Percentiles rank a stretch among this genome's conserved stretches.
phyloP scores from a whole-genome alignment of 1,140 invertebrate species.

The Thalassaphorura encarpata region DNA sequence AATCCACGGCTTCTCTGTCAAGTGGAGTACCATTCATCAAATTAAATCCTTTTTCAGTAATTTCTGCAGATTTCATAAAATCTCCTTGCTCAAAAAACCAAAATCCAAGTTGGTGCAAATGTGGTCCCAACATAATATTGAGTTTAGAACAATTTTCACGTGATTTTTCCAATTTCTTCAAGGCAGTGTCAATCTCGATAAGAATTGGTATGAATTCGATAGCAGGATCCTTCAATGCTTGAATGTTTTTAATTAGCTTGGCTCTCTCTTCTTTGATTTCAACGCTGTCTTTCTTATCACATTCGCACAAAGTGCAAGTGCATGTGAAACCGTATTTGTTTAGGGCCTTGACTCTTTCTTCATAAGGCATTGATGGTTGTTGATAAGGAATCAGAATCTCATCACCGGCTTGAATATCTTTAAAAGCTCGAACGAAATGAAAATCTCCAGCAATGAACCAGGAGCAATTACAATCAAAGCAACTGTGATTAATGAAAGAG shows the following conservation, averaged over 20 bases:
- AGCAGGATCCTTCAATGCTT: neutral
- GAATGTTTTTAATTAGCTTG: neutral
- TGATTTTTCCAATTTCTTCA: neutral
- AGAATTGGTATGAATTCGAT: neutral
- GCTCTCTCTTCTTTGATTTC: neutral
- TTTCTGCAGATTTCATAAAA: neutral
- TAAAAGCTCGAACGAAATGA: neutral
- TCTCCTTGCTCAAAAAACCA: neutral
- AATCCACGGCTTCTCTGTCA: neutral
- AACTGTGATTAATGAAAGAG: slow-evolving; percentile 7
- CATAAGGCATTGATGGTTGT: neutral
- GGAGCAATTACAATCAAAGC: neutral
- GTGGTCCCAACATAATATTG: neutral
- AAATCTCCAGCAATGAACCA: neutral
- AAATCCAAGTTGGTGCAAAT: neutral
- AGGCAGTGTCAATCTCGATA: neutral
- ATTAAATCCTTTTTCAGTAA: neutral
- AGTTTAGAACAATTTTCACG: neutral
- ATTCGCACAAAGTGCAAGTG: neutral
- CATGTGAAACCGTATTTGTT: neutral
- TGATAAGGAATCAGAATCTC: neutral
- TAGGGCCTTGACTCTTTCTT: neutral
- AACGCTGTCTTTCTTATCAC: neutral
- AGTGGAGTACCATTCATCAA: neutral
- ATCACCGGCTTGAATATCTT: slow-evolving; percentile 1